Evolutionary conservation across 2,113 vertebrate genomes (phyloP).

Genomic region (Cairina moschata): DNA sequence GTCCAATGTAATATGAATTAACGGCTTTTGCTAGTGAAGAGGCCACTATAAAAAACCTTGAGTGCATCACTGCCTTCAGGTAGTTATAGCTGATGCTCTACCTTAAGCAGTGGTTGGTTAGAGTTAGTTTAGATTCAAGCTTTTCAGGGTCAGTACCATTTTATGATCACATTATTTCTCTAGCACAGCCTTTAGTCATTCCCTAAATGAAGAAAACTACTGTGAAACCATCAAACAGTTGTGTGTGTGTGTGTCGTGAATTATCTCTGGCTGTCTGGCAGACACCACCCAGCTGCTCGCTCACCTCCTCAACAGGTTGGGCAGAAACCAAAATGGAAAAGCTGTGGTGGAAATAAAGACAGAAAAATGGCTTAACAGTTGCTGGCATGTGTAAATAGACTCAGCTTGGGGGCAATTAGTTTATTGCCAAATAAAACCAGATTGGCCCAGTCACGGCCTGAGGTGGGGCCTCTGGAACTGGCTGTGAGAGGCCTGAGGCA

Average conservation of each 20-base stretch:
- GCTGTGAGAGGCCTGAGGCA: not conserved
- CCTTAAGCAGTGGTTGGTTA: not conserved
- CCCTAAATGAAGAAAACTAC: not conserved
- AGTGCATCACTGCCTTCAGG: not conserved
- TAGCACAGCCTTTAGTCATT: not conserved
- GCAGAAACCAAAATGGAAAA: not conserved
- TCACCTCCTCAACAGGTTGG: not conserved
- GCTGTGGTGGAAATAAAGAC: not conserved
- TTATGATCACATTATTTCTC: not conserved
- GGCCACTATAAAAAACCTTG: not conserved
- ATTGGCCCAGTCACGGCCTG: not conserved
- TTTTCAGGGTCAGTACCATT: not conserved
- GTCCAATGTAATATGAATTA: not conserved
- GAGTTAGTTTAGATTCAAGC: not conserved
- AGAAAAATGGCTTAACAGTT: not conserved
- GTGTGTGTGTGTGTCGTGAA: not conserved
- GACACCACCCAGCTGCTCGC: rapidly evolving
- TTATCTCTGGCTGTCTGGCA: not conserved
- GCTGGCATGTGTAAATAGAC: not conserved
- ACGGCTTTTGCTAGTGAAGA: not conserved
- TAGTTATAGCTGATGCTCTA: not conserved
- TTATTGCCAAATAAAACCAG: not conserved
- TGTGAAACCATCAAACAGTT: not conserved
- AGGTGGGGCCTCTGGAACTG: not conserved
- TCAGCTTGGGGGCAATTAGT: not conserved